Percentiles rank a stretch among this genome's conserved stretches.
Conservation (phyloP, 1,140 invertebrate genomes). For the Drosophila takahashii region DNA sequence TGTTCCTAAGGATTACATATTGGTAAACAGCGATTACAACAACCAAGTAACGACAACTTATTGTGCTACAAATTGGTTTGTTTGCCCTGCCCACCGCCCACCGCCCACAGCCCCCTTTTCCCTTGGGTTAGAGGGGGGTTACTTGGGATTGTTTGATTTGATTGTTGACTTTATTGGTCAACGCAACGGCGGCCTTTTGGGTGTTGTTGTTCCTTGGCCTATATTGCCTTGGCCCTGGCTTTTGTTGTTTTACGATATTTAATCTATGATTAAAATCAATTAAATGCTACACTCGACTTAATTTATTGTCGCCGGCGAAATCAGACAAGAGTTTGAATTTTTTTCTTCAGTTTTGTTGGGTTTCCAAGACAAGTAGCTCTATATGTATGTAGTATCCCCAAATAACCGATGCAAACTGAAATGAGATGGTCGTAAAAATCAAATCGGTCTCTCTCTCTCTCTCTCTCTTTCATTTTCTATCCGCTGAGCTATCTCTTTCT, state of each 20-base stretch:
- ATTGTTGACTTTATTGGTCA: constrained; percentile 83
- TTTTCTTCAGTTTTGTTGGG: not conserved
- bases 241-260: constrained; percentile 79
- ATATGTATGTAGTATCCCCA: constrained; percentile 5
- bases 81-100: constrained; percentile 41
- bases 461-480: not conserved
- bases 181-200: constrained; percentile 28
- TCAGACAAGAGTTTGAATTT: constrained; percentile 7
- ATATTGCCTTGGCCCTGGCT: not conserved
- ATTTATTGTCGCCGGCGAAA: constrained; percentile 71
- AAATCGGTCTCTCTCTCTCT: constrained; percentile 47
- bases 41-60: constrained; percentile 68
- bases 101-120: not conserved
- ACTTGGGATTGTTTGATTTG: constrained; percentile 64
- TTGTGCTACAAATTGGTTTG: constrained; percentile 74
- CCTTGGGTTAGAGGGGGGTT: not conserved
- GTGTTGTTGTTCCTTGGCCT: constrained; percentile 46
- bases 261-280: constrained; percentile 84
- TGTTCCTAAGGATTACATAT: constrained; percentile 82
- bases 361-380: constrained; percentile 66
- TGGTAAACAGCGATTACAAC: constrained; percentile 80
- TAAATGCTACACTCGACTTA: constrained; percentile 82
- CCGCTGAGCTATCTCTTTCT: constrained; percentile 17
- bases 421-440: constrained; percentile 72
- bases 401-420: constrained; percentile 34